Evolutionary conservation across 2,888 invertebrate genomes (phyloP), one percentile per base, ranked within the genome.

Genomic region (Netelia inedita): DNA sequence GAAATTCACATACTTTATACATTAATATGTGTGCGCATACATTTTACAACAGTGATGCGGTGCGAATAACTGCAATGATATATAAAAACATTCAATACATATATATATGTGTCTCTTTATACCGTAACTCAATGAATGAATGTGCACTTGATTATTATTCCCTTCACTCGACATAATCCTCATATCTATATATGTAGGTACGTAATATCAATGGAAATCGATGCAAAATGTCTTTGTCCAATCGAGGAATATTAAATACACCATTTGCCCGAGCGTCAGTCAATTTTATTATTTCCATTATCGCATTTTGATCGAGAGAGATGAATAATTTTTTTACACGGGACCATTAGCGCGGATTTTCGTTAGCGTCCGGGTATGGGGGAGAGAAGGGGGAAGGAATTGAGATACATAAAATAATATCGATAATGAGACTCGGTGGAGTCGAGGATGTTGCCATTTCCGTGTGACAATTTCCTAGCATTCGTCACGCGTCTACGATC

Each of bases 71-170:
- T 23, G 14, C 35, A 41, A 61, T 53, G 63, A 19, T 76, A 53
- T 63, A 16, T 57, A 57, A 57, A 57, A 57, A 57, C 21, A 57
- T 57, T 53, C 53, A n/a, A 57, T 57, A 16, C 28, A 50, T 50
- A 69, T 57, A 43, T 53, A 5, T 19, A 63, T 46, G 8, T 35
- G 6, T 69, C 41, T 0, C 35, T 57, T 5, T n/a, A 19, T 28
- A 19, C 8, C 50, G 28, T 63, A 23, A 5, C 41, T 68, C 35
- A 82, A 76, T 55, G 59, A 61, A 73, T 53, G 53, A 66, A 57
- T 68, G 16, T 10, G 61, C 8, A 53, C 19, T 80, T 80, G 66
- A 80, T 80, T 68, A 80, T 80, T 73, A 73, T 74, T 73, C 80
- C 80, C 68, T 80, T 80, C 80, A 73, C 73, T 68, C 73, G 73